Evolutionary conservation across 2,797 vertebrate genomes (phyloP).

Genomic region (Orestias chungarensis): DNA sequence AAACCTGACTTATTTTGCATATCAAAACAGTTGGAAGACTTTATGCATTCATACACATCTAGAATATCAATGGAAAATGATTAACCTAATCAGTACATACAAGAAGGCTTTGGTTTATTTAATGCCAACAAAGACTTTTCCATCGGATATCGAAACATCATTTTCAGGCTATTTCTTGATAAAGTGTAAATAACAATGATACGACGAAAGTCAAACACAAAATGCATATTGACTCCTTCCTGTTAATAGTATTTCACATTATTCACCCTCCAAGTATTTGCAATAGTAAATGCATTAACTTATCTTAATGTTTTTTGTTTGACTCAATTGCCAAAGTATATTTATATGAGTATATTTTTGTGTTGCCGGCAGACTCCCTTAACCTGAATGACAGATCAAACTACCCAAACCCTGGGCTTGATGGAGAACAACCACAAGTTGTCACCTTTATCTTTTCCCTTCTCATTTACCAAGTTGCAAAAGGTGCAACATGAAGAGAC

Average conservation of each 20-base stretch:
- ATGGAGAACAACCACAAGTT: not conserved
- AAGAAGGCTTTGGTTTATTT: not conserved
- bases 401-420: slow-evolving; percentile 13
- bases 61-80: not conserved
- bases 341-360: too few relatives aligned
- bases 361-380: slow-evolving; percentile 16
- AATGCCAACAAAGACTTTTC: not conserved
- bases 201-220: not conserved
- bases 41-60: not conserved
- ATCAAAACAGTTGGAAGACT: slow-evolving; percentile 1
- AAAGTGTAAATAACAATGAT: not conserved
- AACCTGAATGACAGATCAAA: slow-evolving; percentile 11
- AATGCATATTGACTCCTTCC: not conserved
- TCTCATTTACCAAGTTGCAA: not conserved
- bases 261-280: not conserved
- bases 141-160: not conserved
- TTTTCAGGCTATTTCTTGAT: not conserved
- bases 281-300: not conserved
- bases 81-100: not conserved
- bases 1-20: not conserved
- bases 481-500: slow-evolving; percentile 26
- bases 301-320: too few relatives aligned
- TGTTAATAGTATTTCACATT: not conserved
- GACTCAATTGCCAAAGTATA: too few relatives aligned
- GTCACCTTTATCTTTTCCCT: not conserved